Evolutionary conservation across 2,888 invertebrate genomes (phyloP).

Genomic region (Neocrepidodera transversa): DNA sequence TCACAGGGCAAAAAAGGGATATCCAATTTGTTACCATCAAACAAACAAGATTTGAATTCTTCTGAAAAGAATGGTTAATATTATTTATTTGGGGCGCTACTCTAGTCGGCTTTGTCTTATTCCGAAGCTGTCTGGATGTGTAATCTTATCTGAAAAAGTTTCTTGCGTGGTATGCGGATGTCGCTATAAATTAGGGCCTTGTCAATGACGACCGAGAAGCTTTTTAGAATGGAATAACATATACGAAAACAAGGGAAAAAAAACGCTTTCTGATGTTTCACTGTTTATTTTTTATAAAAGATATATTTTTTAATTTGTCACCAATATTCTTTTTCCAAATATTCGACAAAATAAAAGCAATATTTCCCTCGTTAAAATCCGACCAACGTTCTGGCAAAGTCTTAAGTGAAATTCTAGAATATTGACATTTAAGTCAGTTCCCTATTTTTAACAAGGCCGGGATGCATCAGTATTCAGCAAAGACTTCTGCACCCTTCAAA

Average conservation of each 20-base stretch:
- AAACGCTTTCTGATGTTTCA: too few relatives aligned
- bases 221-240: too few relatives aligned
- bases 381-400: not conserved
- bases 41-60: too few relatives aligned
- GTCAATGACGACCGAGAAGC: conserved; percentile 21
- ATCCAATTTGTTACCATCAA: too few relatives aligned
- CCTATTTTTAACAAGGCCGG: conserved; percentile 1
- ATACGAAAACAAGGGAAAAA: too few relatives aligned
- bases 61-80: too few relatives aligned
- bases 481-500: not conserved
- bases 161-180: conserved; percentile 22
- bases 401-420: conserved; percentile 11
- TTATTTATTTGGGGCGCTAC: not conserved
- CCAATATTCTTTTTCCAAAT: too few relatives aligned
- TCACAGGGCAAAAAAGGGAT: too few relatives aligned
- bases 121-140: conserved; percentile 23
- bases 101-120: conserved; percentile 16
- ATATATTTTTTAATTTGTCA: too few relatives aligned
- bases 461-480: conserved; percentile 9
- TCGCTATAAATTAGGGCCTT: conserved; percentile 29
- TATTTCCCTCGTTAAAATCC: not conserved
- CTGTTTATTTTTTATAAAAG: too few relatives aligned
- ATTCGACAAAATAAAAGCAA: too few relatives aligned
- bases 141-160: conserved; percentile 35
- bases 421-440: conserved; percentile 6